Conservation (phyloP, 2,797 vertebrate genomes). For the Diceros bicornis region DNA sequence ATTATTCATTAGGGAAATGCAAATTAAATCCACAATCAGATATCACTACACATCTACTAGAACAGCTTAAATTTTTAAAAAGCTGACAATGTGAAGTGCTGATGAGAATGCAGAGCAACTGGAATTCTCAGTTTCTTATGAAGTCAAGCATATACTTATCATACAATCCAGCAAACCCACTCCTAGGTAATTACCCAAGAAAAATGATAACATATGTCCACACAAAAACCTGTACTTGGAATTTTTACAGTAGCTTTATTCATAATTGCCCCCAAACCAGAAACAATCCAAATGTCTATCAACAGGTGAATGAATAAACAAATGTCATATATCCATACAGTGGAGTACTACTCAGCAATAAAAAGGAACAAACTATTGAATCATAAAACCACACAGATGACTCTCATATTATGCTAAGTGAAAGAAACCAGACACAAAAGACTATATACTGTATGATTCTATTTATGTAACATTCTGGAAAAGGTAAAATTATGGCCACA, state of each 20-base stretch:
- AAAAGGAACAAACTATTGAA: not conserved
- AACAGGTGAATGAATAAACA: not conserved
- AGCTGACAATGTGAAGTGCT: not conserved
- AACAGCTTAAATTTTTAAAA: not conserved
- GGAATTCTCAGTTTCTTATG: not conserved
- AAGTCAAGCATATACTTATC: not conserved
- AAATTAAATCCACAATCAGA: conserved; percentile 27
- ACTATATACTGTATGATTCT: not conserved
- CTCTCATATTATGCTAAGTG: not conserved
- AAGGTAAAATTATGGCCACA: not conserved
- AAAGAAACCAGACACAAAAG: not conserved
- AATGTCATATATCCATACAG: not conserved
- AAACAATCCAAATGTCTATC: not conserved
- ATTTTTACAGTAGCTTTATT: not conserved
- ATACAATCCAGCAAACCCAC: not conserved
- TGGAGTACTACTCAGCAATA: not conserved
- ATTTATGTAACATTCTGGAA: not conserved
- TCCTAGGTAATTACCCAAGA: not conserved
- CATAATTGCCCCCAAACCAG: not conserved
- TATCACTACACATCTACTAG: not conserved
- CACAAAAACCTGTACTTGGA: not conserved
- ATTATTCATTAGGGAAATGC: not conserved
- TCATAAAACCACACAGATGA: not conserved
- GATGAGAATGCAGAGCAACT: not conserved
- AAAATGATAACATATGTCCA: not conserved